A percentile compares a stretch with the other conserved stretches of the same genome.
Conservation (phyloP, 2,888 invertebrate genomes). For the Arctia plantaginis region DNA sequence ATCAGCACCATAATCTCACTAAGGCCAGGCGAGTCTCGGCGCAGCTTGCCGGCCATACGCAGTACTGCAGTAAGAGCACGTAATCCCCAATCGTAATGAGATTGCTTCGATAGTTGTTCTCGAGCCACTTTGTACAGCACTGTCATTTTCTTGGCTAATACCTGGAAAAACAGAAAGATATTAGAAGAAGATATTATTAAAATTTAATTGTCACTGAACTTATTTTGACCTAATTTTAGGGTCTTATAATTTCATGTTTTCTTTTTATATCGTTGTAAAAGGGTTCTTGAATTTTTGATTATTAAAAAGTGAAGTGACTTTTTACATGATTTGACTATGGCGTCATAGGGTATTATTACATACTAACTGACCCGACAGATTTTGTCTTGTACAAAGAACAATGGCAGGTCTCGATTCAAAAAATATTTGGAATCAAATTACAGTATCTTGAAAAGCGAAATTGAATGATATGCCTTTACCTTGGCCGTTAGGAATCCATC, state of each 20-base stretch:
- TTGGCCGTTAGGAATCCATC: slow-evolving; percentile 97
- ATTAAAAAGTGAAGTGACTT: no score
- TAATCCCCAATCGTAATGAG: slow-evolving; percentile 97
- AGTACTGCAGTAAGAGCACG: slow-evolving; percentile 96
- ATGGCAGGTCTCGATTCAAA: no score
- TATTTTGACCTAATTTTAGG: no score
- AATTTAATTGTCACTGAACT: no score
- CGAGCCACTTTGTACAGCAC: slow-evolving; percentile 94
- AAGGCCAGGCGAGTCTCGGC: slow-evolving; percentile 91
- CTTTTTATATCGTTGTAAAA: no score
- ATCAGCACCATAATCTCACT: slow-evolving; percentile 95
- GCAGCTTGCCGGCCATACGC: slow-evolving; percentile 96
- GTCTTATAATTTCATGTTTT: no score
- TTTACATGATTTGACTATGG: no score
- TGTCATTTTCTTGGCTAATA: slow-evolving; percentile 97
- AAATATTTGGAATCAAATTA: not conserved
- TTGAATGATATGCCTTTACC: slow-evolving; percentile 70
- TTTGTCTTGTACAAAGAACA: no score
- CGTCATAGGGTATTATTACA: no score
- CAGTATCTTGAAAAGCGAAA: not conserved
- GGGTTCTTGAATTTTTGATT: no score
- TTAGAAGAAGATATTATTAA: not conserved
- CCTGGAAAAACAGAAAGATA: slow-evolving; percentile 56
- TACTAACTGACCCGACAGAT: no score
- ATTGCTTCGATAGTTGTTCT: slow-evolving; percentile 96